Evolutionary conservation across 2,113 vertebrate genomes (phyloP), one percentile per base, ranked within the genome.

Genomic region (Dasyprocta punctata): DNA sequence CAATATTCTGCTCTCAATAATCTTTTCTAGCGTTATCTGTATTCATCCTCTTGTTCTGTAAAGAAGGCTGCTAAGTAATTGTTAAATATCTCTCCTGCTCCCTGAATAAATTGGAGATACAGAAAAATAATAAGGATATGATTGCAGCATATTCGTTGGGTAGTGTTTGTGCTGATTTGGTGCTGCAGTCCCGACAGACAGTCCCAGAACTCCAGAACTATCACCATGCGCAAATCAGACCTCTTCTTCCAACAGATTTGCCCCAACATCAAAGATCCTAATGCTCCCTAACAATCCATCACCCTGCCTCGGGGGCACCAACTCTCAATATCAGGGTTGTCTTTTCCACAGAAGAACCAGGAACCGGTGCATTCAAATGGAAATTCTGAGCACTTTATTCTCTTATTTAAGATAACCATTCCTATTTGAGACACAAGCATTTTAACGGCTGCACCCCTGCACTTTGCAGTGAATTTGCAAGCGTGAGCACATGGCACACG

Each of bases 1-100:
- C 97, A 96, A 86, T 84, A 88, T 60, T 97, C 97, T 85, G 92
- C 95, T 95, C 95, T 98, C 97, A 96, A 11, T 98, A 96, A 97
- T 82, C 90, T 86, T 93, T 97, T 77, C 88, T 54, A 30, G 30
- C 54, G 10, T 92, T 98, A 97, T 97, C 98, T 97, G 94, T 78
- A 89, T 92, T 98, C 88, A 97, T 20, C 75, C 19, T 96, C 97
- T 86, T n/a, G 8, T 86, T 97, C 94, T 92, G 77, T 85, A 96
- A 92, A 93, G 87, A 93, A 92, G 94, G 89, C 92, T 96, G 85
- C 73, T 97, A 97, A 97, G 91, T 96, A 97, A 97, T 97, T 97
- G 87, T 96, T 97, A 97, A 97, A 96, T 96, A 96, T 80, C 92
- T 96, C 95, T 96, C 87, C 47, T 73, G 75, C 92, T 98, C 96